These are phyloP conservation scores for Rhinogobius similis DNA, from an alignment of 2,113 vertebrate species.

Conservation along the genomic window DNA sequence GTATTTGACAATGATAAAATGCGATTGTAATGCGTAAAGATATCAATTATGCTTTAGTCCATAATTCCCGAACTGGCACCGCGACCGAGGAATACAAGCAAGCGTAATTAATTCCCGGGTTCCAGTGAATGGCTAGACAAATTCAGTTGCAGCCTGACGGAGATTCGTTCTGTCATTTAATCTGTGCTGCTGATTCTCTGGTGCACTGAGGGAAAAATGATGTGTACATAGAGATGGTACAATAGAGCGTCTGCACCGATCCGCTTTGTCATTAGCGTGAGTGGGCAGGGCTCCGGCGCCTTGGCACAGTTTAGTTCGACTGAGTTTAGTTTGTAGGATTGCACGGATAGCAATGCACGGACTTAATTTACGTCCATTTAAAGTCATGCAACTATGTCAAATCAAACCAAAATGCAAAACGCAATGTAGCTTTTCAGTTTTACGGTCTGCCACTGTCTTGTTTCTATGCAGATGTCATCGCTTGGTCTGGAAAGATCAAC, in stretches of 20 bases:
- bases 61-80: slow-evolving; percentile 32
- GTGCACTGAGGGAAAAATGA: slow-evolving; percentile 55
- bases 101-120: slow-evolving; percentile 62
- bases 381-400: too few relatives aligned
- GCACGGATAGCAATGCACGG: too few relatives aligned
- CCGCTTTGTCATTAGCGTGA: slow-evolving; percentile 59
- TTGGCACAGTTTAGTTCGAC: background rate
- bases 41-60: slow-evolving; percentile 54
- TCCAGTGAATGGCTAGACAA: slow-evolving; percentile 49
- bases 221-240: slow-evolving; percentile 58
- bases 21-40: slow-evolving; percentile 45
- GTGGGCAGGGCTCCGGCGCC: slow-evolving; percentile 22
- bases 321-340: background rate
- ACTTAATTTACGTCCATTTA: too few relatives aligned
- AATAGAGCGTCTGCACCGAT: slow-evolving; percentile 37
- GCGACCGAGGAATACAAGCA: slow-evolving; percentile 36
- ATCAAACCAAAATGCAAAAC: too few relatives aligned
- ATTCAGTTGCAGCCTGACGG: slow-evolving; percentile 50
- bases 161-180: slow-evolving; percentile 72
- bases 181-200: slow-evolving; percentile 60
- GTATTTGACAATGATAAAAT: slow-evolving; percentile 42
- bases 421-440: too few relatives aligned
- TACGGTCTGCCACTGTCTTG: too few relatives aligned
- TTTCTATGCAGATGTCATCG: too few relatives aligned
- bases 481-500: too few relatives aligned